Base-by-base conservation (phyloP, 2,888 invertebrate species). In the Rhagophthalmus giganteus region DNA sequence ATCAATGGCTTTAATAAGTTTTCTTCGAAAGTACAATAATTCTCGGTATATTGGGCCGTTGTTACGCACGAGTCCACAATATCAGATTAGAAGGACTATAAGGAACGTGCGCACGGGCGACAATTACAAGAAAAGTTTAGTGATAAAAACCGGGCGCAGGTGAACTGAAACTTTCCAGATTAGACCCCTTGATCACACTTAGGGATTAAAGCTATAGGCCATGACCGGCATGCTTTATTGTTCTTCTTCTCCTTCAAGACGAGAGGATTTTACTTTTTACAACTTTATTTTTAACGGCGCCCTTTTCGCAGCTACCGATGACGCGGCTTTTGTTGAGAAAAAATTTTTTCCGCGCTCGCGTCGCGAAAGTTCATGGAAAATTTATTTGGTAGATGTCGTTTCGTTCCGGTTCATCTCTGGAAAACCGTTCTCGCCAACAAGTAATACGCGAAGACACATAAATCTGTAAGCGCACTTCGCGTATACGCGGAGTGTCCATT, bases 51-150 rank as follows among this genome's bases (percentile, higher is more conserved):
- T 39, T 45, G 40, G 33, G 38, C 26, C 34, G 46, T 46, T 49
- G 48, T 46, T 47, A 50, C 54, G 53, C 37, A 48, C 53, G 39
- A 42, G 38, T 33, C 33, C 25, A 27, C 35, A 34, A 27, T 8
- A 37, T 41, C 45, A 51, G 39, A 51, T 51, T 44, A 41, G 39
- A 35, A 54, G 31, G 38, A 42, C 40, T 48, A 44, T 44, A 45
- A 49, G 40, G 39, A 42, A 37, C 45, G 46, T 40, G 49, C 39
- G 38, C 26, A 39, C 31, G 38, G 45, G 37, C 55, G 55, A 59
- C 57, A 59, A 59, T 59, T 57, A 57, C 57, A 56, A 44, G 54
- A 39, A 50, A 56, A 58, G 49, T 59, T 59, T 52, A 47, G 47
- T 53, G 56, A 56, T 54, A 58, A 58, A 58, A 58, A 52, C 38